Evolutionary conservation across 2,113 vertebrate species (phyloP), one percentile per base, ranked within the genome.

Genomic region (Melanerpes aurifrons): DNA sequence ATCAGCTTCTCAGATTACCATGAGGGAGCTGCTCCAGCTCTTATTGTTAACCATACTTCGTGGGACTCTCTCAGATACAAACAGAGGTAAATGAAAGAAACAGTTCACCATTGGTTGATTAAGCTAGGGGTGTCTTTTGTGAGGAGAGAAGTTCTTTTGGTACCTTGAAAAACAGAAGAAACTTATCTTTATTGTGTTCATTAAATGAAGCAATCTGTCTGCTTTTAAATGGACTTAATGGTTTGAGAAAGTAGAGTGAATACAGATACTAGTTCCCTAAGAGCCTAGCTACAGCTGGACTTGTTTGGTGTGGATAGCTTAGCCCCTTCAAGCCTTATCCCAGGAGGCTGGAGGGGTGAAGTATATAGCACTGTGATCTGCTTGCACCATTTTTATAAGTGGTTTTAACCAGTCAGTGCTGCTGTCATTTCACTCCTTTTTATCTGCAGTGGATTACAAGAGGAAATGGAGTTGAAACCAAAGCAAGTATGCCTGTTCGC

Each of bases 1-100:
- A 98, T 99, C 90, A 98, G 96, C 71, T 99, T 99, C 95, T 98
- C 93, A 0, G 98, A 99, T 94, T 99, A 99, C 84, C 98, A 99
- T 2, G 98, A 99, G 61, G 99, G 99, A 53, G 98, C 98, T 24
- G 99, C 99, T 56, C 99, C 99, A 8, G 99, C 98, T 12, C 97
- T 99, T 43, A 96, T 99, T 87, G 97, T 99, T 54, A 99, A 99
- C 95, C 98, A 99, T 67, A 99, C 99, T 1, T 97, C 98, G 1
- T 98, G 98, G 96, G 96, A 96, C 7, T 83, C 88, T 24, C 95
- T 99, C 76, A 96, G 89, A 35, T 98, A 98, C 12, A 97, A 93
- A 58, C 98, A 98, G 89, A 98, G 98, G 98, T 98, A 96, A 29
- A 91, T 31, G 31, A 59, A 64, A 63, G 47, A 69, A 89, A 22